Percentiles rank a stretch among this genome's conserved stretches.
phyloP scores from a whole-genome alignment of 2,113 vertebrate species.

The Esox niger region DNA sequence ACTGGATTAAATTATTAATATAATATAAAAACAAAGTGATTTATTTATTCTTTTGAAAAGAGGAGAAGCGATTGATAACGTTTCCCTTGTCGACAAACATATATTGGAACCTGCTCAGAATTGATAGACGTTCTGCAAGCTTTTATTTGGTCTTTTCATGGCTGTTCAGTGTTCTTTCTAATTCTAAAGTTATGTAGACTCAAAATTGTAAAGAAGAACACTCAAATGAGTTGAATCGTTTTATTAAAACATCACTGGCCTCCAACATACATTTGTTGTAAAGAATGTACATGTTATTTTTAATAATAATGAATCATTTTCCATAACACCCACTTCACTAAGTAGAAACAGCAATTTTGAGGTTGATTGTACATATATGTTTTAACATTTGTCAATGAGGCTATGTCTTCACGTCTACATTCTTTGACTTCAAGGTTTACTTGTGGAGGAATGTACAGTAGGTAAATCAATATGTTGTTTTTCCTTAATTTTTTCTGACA shows the following conservation, averaged over 20 bases:
- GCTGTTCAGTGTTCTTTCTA: background rate
- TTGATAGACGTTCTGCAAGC: too few relatives aligned
- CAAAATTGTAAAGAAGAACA: background rate
- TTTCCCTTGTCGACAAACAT: background rate
- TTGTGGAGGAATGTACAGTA: constrained; percentile 69
- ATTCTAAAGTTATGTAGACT: background rate
- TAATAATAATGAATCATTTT: constrained; percentile 45
- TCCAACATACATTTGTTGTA: constrained; percentile 56
- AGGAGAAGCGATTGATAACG: background rate
- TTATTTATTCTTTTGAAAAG: too few relatives aligned
- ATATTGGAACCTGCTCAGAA: too few relatives aligned
- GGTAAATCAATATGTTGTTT: constrained; percentile 41
- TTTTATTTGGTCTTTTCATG: background rate
- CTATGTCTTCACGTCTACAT: constrained; percentile 43
- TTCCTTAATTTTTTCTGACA: constrained; percentile 21
- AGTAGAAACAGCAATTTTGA: constrained; percentile 24
- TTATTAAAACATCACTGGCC: constrained; percentile 71
- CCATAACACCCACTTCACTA: constrained; percentile 44
- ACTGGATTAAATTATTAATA: background rate
- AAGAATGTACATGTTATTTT: constrained; percentile 65
- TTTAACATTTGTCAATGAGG: constrained; percentile 44
- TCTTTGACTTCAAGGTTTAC: constrained; percentile 59
- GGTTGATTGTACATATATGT: constrained; percentile 34
- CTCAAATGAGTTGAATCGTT: constrained; percentile 45
- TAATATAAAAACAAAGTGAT: background rate